Conservation (phyloP, 2,888 invertebrate genomes). For the Dendrolimus houi region DNA sequence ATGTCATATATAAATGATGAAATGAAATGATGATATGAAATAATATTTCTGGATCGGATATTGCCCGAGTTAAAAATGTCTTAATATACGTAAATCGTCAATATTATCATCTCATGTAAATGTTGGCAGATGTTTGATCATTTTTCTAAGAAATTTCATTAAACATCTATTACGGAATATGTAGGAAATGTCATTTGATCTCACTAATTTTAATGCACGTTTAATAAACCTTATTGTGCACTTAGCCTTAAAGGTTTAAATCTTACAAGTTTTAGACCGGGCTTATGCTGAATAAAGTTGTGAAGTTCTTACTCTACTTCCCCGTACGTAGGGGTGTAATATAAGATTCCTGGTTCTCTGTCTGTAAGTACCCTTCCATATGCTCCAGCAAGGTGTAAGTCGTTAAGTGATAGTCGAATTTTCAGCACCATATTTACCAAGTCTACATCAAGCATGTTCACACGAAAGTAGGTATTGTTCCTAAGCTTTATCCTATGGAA, state of each 20-base stretch:
- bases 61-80: neutral
- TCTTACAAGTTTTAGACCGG: neutral
- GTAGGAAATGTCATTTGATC: no score
- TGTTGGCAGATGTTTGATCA: neutral
- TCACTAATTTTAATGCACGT: no score
- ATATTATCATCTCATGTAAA: neutral
- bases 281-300: neutral
- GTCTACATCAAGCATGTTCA: slow-evolving; percentile 34
- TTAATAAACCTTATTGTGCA: neutral
- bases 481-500: slow-evolving; percentile 61
- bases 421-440: slow-evolving; percentile 31
- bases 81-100: neutral
- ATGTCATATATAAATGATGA: neutral
- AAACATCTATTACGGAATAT: no score
- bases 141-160: no score
- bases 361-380: slow-evolving; percentile 39
- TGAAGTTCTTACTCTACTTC: slow-evolving; percentile 40
- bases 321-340: slow-evolving; percentile 43
- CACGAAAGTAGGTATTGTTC: slow-evolving; percentile 43
- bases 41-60: slow-evolving; percentile 4
- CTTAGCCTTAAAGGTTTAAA: neutral
- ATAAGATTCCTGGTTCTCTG: slow-evolving; percentile 25
- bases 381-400: slow-evolving; percentile 46
- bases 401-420: slow-evolving; percentile 33
- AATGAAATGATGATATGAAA: no score